Evolutionary conservation across 2,888 invertebrate genomes (phyloP).

Genomic region (Stegana nigrithorax): DNA sequence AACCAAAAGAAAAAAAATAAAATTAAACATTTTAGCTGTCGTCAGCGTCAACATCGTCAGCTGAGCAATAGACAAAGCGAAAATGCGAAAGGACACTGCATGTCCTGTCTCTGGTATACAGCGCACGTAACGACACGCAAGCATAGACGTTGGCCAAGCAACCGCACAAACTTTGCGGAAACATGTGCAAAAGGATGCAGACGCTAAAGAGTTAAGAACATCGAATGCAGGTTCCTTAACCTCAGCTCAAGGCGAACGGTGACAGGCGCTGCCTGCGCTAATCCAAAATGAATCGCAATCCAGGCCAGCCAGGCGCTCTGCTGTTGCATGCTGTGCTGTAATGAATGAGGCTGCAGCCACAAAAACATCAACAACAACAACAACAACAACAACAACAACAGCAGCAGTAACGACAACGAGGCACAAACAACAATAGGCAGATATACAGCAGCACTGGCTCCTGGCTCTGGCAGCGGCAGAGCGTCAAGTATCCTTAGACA

Average conservation of each 20-base stretch:
- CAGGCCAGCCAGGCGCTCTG: too few species aligned
- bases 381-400: conserved; percentile 8
- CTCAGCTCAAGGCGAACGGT: conserved; percentile 39
- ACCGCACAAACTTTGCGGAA: conserved; percentile 22
- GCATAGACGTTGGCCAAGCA: too few species aligned
- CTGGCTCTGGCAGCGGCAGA: conserved; percentile 30
- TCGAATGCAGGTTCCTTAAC: conserved; percentile 47
- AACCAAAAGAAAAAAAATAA: too few species aligned
- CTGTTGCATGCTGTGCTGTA: too few species aligned
- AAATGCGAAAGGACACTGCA: neutral
- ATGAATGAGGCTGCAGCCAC: neutral
- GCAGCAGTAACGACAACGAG: neutral
- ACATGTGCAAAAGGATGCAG: neutral
- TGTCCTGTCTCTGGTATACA: conserved; percentile 8
- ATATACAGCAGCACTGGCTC: too few species aligned
- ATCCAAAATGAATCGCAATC: too few species aligned
- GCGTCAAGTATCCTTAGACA: conserved; percentile 58
- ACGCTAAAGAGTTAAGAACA: conserved; percentile 17
- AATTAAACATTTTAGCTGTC: too few species aligned
- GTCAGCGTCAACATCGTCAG: too few species aligned
- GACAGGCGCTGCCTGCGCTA: neutral
- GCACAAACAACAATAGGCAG: too few species aligned
- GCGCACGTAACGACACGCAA: conserved; percentile 34
- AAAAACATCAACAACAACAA: conserved; percentile 13
- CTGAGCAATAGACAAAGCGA: too few species aligned